Base-by-base conservation (phyloP, 2,113 vertebrate species). In the Eidolon helvum region DNA sequence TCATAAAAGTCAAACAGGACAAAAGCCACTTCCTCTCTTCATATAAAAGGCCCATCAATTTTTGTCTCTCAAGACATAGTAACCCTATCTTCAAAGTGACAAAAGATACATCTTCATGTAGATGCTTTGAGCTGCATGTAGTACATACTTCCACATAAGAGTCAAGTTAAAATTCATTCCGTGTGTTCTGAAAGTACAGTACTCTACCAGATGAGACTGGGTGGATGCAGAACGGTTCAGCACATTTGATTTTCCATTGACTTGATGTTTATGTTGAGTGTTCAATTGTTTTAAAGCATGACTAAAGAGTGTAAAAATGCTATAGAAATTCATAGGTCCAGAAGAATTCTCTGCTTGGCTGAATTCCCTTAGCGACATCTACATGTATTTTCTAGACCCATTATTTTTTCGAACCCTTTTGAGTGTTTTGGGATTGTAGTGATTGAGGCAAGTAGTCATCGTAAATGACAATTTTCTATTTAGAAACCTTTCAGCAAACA, bases 271-370 rank as follows among this genome's bases (percentile, higher is more conserved):
- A 98, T 82, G 68, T 97, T 95, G 79, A 90, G 97, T 98, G 96
- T 97, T 98, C 98, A 98, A 96, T 99, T 98, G 98, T 98, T 98
- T 98, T 98, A 98, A 98, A 97, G 95, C 97, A 97, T 98, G 98
- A 98, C 98, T 98, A 98, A 97, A 98, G 96, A 98, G 91, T 98
- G 96, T 98, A 96, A 98, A 98, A 98, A 95, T 93, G 80, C 95
- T 97, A 90, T 94, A 96, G 92, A 97, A 98, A 98, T 94, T 98
- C 72, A 50, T 66, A 91, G 96, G 91, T 96, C 93, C 95, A 98
- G 97, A 98, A 98, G 96, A 98, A 98, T 98, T 97, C 94, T 98
- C 97, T 98, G 97, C 97, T 98, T 35, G 53, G 71, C 79, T 98
- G 98, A 98, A 97, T 98, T 94, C 97, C 96, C 97, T 97, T 94